Evolutionary conservation across 2,888 invertebrate genomes (phyloP).

Genomic region (Phymatocera aterrima): DNA sequence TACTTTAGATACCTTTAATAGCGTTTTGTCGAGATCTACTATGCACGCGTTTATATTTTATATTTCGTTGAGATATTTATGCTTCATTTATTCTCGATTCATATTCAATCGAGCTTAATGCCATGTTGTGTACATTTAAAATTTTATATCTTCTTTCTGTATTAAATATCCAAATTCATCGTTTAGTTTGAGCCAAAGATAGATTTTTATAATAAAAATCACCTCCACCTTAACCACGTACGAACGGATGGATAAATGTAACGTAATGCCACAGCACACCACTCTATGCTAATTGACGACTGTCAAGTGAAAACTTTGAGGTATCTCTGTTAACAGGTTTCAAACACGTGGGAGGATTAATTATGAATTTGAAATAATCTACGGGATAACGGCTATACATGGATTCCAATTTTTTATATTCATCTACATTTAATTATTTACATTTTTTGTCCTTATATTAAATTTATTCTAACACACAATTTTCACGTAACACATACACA

Average conservation of each 20-base stretch:
- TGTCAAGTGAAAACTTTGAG: slow-evolving; percentile 4
- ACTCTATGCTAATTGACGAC: slow-evolving; percentile 39
- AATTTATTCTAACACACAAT: background rate
- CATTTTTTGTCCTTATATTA: background rate
- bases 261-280: slow-evolving; percentile 12
- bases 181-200: slow-evolving; percentile 1
- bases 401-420: background rate
- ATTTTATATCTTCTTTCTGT: too few species aligned
- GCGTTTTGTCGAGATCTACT: too few species aligned
- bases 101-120: too few species aligned
- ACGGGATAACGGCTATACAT: background rate
- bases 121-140: too few species aligned
- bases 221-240: too few species aligned
- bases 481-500: slow-evolving; percentile 6
- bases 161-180: background rate
- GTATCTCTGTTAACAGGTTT: background rate
- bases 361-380: background rate
- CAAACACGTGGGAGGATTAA: background rate
- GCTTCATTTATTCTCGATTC: too few species aligned
- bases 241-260: slow-evolving; percentile 2
- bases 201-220: background rate
- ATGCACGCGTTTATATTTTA: too few species aligned
- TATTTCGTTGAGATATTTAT: too few species aligned
- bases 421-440: background rate
- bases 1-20: too few species aligned